Evolutionary conservation across 2,888 invertebrate species (phyloP), one percentile per base, ranked within the genome.

Genomic region (Balanococcus diminutus): DNA sequence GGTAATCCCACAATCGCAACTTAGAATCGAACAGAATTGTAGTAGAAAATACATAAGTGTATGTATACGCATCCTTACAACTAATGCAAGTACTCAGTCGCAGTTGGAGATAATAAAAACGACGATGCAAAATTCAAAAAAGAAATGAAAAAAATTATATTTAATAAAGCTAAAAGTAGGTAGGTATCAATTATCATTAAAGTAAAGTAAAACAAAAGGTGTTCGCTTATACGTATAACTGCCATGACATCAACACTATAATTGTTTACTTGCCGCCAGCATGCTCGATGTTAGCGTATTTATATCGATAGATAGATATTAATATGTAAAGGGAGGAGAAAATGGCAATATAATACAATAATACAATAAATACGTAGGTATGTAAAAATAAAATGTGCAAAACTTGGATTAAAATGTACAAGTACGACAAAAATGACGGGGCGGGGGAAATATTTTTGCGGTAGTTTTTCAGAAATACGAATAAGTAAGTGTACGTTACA

Each of bases 61-160:
- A n/a, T n/a, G n/a, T n/a, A n/a, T n/a, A n/a, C n/a, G n/a, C n/a
- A n/a, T n/a, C n/a, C n/a, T n/a, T n/a, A n/a, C n/a, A n/a, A n/a
- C n/a, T n/a, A 36, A 16, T n/a, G 46, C 11, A 46, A 46, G 46
- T 46, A 46, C 46, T n/a, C 11, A n/a, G 6, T 46, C 46, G 46
- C 11, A 4, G 14, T 46, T 46, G 46, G 4, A 46, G 11, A 36
- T 36, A 25, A 67, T 11, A 28, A 67, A n/a, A 28, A 67, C 61
- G 11, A 67, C 14, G 9, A 56, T 28, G 11, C 28, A 14, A 67
- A 67, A 67, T 67, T 67, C 61, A 67, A 67, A 67, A 67, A 67
- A 67, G 22, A 67, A 56, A 67, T 67, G 61, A 67, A 67, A 67
- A 67, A 67, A 28, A 67, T 67, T 67, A 67, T 67, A 67, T 67